Base-by-base conservation (phyloP, 2,113 vertebrate genomes). In the Daubentonia madagascariensis region DNA sequence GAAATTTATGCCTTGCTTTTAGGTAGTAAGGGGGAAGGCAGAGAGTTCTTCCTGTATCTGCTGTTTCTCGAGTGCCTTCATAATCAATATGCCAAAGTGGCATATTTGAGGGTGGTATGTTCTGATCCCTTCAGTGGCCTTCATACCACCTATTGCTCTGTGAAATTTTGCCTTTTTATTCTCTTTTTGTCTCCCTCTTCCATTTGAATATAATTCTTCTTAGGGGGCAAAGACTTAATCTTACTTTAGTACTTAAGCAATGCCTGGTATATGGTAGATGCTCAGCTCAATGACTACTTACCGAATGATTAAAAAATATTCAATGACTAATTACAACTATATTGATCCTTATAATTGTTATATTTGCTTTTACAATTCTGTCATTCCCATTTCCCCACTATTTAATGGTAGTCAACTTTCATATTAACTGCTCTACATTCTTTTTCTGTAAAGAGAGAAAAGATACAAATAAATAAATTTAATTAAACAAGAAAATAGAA, bases 241-340 rank as follows among this genome's bases (percentile, higher is more conserved):
- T 50, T n/a, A n/a, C n/a, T n/a, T 72, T 54, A 85, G 30, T 40
- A 92, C 8, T 50, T 80, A 80, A 95, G 20, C 32, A 52, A 35
- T 63, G 57, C 8, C 20, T 81, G 35, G 6, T 40, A 61, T 84
- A 23, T 37, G 14, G 48, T 23, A 63, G 9, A 48, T 92, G 30
- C 87, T 98, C 96, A 97, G 92, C 25, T 97, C 94, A 89, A 10
- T 79, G 45, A 65, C 23, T 59, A 10, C 18, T 35, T 85, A 81
- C 32, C 22, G 9, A 54, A 17, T 78, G 54, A 75, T 57, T 76
- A 32, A 23, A 75, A 32, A 75, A 32, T 14, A 57, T 30, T 40
- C 37, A 68, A 3, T 70, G 43, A 85, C 14, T 88, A 79, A 75
- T n/a, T 79, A 80, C 8, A 52, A 28, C 35, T 78, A 52, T 81